These are phyloP conservation scores for Drosophila persimilis DNA, from an alignment of 1,140 invertebrate species.

Conservation along the genomic window DNA sequence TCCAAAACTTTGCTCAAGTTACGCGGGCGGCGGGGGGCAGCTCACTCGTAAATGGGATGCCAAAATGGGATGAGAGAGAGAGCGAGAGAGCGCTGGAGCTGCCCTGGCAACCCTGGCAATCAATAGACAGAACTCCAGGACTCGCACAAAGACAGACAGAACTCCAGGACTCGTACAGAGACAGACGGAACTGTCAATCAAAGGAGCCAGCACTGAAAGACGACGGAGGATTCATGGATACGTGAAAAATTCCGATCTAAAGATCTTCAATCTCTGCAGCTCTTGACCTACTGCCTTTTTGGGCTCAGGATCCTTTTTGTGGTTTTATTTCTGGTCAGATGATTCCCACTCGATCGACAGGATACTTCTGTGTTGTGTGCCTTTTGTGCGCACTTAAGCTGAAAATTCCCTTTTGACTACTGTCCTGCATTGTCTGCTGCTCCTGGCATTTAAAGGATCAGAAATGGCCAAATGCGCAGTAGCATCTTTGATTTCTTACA, in stretches of 20 bases:
- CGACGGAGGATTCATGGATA: constrained; percentile 13
- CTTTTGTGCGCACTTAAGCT: constrained; percentile 65
- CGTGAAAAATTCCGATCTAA: constrained; percentile 31
- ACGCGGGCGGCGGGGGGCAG: constrained; percentile 21
- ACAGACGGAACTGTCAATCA: constrained; percentile 66
- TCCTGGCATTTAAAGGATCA: constrained; percentile 69
- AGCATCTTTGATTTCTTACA: constrained; percentile 78
- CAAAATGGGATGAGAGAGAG: neutral
- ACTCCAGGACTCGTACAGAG: neutral
- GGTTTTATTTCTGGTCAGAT: constrained; percentile 81
- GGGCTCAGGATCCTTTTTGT: constrained; percentile 56
- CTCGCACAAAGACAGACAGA: constrained; percentile 5
- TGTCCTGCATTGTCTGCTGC: constrained; percentile 51
- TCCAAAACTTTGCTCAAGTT: constrained; percentile 63
- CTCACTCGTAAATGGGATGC: no score
- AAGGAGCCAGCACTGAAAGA: neutral
- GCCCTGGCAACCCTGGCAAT: constrained; percentile 21
- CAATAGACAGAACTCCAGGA: constrained; percentile 8
- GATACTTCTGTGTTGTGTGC: constrained; percentile 32
- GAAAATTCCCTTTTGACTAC: constrained; percentile 73
- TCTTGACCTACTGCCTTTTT: constrained; percentile 71
- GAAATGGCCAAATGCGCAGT: constrained; percentile 63
- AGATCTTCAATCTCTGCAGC: constrained; percentile 38
- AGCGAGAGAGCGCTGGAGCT: constrained; percentile 5
- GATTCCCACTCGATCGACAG: constrained; percentile 69